phyloP scores from a whole-genome alignment of 2,888 invertebrate species.

The Globia sparganii region DNA sequence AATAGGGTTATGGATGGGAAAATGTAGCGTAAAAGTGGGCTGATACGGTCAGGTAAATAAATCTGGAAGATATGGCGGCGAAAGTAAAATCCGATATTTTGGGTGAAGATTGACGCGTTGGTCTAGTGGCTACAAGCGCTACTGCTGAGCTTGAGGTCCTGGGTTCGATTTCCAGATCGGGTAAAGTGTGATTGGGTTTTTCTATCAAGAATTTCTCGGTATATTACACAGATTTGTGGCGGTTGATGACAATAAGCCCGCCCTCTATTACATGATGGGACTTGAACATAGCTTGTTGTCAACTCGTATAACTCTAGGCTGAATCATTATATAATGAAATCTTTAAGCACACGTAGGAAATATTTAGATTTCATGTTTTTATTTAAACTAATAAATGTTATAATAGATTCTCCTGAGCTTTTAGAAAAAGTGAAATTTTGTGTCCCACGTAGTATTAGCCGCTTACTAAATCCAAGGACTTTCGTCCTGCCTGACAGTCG shows the following conservation, averaged over 20 bases:
- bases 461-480: too few species aligned
- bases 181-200: background rate
- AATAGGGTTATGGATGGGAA: constrained; percentile 48
- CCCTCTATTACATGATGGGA: background rate
- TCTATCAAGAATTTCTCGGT: background rate
- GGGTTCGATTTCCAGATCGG: background rate
- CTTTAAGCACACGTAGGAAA: too few species aligned
- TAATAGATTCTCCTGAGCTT: too few species aligned
- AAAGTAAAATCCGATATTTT: constrained; percentile 16
- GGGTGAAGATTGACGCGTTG: background rate
- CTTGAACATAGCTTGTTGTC: too few species aligned
- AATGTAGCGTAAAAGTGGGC: constrained; percentile 39
- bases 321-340: too few species aligned
- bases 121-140: background rate
- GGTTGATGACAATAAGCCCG: background rate
- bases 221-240: background rate
- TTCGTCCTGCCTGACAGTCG: too few species aligned
- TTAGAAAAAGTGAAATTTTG: too few species aligned
- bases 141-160: background rate
- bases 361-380: too few species aligned
- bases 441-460: too few species aligned
- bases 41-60: constrained; percentile 60
- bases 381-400: too few species aligned
- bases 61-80: constrained; percentile 3
- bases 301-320: too few species aligned